Evolutionary conservation across 1,140 invertebrate species (phyloP).

Genomic region (Lutraria rhynchaena): DNA sequence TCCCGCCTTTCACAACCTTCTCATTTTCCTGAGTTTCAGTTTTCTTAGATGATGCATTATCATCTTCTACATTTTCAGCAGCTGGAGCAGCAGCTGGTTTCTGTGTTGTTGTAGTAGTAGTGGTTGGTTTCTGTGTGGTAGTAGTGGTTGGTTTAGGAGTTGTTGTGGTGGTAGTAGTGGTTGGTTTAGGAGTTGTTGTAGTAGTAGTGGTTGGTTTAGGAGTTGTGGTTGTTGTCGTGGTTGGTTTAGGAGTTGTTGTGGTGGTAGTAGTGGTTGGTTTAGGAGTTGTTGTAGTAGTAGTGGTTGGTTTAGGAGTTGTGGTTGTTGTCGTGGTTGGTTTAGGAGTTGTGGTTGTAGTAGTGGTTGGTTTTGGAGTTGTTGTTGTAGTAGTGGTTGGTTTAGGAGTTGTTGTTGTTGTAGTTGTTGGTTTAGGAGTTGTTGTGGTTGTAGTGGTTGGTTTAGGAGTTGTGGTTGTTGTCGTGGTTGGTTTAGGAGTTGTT

Average conservation of each 20-base stretch:
- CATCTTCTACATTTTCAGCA: not conserved
- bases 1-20: constrained; percentile 18
- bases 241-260: no score
- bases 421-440: constrained; percentile 8
- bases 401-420: not conserved
- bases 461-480: no score
- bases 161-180: not conserved
- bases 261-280: constrained; percentile 16
- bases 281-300: constrained; percentile 18
- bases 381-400: not conserved
- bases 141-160: no score
- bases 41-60: not conserved
- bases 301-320: constrained; percentile 15
- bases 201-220: not conserved
- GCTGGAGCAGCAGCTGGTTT: constrained; percentile 1
- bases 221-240: not conserved
- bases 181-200: constrained; percentile 23
- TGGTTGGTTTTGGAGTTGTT: constrained; percentile 11
- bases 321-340: constrained; percentile 6
- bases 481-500: no score
- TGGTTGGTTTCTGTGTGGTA: not conserved
- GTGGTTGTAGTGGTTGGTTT: not conserved
- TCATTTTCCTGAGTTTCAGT: constrained; percentile 10
- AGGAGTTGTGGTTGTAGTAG: not conserved
- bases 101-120: not conserved